Evolutionary conservation across 2,113 vertebrate species (phyloP).

Genomic region (Mus musculus): DNA sequence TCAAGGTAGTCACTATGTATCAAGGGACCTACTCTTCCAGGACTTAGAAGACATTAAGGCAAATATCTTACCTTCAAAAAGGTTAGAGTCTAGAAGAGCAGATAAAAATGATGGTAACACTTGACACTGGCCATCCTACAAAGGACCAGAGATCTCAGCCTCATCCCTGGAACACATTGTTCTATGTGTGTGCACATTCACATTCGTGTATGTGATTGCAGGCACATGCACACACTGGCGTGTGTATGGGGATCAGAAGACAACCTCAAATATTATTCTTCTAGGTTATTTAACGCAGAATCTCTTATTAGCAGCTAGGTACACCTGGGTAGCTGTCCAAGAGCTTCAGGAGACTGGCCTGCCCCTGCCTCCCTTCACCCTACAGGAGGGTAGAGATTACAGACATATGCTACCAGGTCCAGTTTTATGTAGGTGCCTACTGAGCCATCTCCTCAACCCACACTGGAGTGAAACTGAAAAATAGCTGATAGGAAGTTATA

Average conservation of each 20-base stretch:
- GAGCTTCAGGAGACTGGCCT: not conserved
- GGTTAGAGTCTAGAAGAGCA: not conserved
- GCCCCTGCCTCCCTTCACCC: not conserved
- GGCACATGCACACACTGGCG: not conserved
- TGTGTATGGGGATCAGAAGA: not conserved
- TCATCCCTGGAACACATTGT: not conserved
- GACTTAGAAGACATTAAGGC: not conserved
- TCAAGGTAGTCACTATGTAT: not conserved
- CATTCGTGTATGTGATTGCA: not conserved
- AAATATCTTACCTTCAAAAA: not conserved
- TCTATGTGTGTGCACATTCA: not conserved
- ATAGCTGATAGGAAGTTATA: not conserved
- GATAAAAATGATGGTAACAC: not conserved
- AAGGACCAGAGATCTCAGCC: not conserved
- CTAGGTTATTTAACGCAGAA: not conserved
- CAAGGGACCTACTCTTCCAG: not conserved
- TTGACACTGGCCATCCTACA: not conserved
- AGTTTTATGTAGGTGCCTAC: not conserved
- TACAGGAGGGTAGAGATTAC: not conserved
- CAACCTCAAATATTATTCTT: not conserved
- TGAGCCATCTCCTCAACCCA: not conserved
- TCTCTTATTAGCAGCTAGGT: not conserved
- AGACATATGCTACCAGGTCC: not conserved
- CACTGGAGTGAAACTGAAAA: not conserved
- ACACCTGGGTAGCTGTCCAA: not conserved